Percentiles rank a stretch among this genome's conserved stretches.
These are phyloP conservation scores for Cephalotes varians DNA, from an alignment of 2,888 invertebrate genomes.

Conservation along the genomic window DNA sequence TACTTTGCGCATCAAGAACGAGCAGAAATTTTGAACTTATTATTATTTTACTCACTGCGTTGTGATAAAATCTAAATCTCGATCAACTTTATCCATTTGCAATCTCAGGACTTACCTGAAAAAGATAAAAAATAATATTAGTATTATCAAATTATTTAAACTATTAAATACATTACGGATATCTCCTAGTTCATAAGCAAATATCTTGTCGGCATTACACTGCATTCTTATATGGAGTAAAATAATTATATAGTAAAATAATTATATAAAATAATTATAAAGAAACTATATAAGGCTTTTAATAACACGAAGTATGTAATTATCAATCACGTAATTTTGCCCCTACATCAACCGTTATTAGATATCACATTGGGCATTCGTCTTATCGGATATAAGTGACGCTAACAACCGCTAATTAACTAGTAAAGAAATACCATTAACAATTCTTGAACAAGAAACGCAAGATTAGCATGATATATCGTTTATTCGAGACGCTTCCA, in stretches of 20 bases:
- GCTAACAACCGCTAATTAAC: conserved; percentile 1
- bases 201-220: background rate
- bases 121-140: no score
- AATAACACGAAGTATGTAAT: background rate
- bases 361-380: background rate
- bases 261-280: background rate
- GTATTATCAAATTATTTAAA: no score
- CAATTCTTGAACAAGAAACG: conserved; percentile 8
- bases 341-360: background rate
- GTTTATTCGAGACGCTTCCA: conserved; percentile 16
- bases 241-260: background rate
- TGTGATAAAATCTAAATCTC: no score
- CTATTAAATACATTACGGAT: no score
- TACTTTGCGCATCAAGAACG: background rate
- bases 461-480: conserved; percentile 34
- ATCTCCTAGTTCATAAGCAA: background rate
- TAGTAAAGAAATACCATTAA: conserved; percentile 9
- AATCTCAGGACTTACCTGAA: no score
- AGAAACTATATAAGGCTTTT: background rate
- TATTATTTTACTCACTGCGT: no score
- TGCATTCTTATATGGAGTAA: background rate
- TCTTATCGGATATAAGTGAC: background rate
- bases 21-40: background rate
- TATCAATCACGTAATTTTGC: background rate
- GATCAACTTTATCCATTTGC: no score